Evolutionary conservation across 2,797 vertebrate genomes (phyloP).

Genomic region (Cercopithecus diana): DNA sequence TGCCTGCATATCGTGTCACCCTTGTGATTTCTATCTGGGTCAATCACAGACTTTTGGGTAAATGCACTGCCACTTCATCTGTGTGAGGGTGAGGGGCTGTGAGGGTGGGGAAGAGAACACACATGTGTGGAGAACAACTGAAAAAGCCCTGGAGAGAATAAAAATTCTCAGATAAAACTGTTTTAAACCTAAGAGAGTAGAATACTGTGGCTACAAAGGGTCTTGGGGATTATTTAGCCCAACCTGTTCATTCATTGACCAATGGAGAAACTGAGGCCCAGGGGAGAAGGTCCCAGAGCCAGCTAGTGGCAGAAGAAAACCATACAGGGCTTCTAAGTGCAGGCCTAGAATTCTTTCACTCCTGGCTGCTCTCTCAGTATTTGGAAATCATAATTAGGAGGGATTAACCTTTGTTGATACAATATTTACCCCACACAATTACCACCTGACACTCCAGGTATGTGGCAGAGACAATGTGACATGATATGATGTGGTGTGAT

Average conservation of each 20-base stretch:
- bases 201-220: not conserved
- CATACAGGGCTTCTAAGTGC: not conserved
- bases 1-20: slow-evolving; percentile 70
- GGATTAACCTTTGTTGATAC: not conserved
- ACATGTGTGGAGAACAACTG: not conserved
- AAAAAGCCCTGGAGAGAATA: not conserved
- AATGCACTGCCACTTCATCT: slow-evolving; percentile 71
- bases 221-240: not conserved
- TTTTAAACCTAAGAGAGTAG: not conserved
- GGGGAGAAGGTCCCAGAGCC: not conserved
- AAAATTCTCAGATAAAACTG: not conserved
- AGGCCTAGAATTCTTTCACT: not conserved
- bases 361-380: not conserved
- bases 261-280: not conserved
- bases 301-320: not conserved
- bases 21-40: slow-evolving; percentile 76
- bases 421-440: not conserved
- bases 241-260: not conserved
- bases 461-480: not conserved
- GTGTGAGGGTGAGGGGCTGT: not conserved
- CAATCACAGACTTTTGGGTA: slow-evolving; percentile 81
- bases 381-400: not conserved
- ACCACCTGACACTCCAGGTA: not conserved
- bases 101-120: not conserved
- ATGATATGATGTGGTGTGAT: not conserved